phyloP scores from a whole-genome alignment of 2,888 invertebrate genomes.

The Leptopilina myrica region DNA sequence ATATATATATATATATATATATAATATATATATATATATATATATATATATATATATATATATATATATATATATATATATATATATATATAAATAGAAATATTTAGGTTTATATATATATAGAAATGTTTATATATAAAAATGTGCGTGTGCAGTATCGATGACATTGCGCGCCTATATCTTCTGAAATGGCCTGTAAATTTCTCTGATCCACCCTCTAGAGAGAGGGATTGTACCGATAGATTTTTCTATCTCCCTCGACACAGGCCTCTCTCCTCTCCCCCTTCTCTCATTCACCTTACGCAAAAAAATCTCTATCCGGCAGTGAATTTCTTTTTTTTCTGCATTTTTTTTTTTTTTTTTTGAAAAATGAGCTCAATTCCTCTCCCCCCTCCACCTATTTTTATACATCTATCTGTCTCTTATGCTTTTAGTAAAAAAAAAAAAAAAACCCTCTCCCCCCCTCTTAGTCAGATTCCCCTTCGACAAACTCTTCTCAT shows the following conservation, averaged over 20 bases:
- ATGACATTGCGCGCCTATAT: slow-evolving; percentile 50
- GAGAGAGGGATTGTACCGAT: slow-evolving; percentile 48
- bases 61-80: too few relatives aligned
- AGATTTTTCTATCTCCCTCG: slow-evolving; percentile 53
- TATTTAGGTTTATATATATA: too few relatives aligned
- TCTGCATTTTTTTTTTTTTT: slow-evolving; percentile 45
- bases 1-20: too few relatives aligned
- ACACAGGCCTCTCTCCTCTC: slow-evolving; percentile 40
- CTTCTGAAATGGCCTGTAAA: slow-evolving; percentile 66
- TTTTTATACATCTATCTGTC: slow-evolving; percentile 25
- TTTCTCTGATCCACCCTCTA: slow-evolving; percentile 58
- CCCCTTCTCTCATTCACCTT: too few relatives aligned
- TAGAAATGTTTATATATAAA: too few relatives aligned
- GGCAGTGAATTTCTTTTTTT: slow-evolving; percentile 29
- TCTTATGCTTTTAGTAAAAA: slow-evolving; percentile 18
- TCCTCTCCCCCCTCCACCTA: slow-evolving; percentile 7
- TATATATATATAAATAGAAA: too few relatives aligned
- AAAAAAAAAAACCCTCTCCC: slow-evolving; percentile 21
- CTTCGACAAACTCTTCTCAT: slow-evolving; percentile 45
- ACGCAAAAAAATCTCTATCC: slow-evolving; percentile 38
- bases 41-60: too few relatives aligned
- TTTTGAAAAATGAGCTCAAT: slow-evolving; percentile 45
- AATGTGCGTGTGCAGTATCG: slow-evolving; percentile 27
- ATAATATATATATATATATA: too few relatives aligned
- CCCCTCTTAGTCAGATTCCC: slow-evolving; percentile 43